phyloP scores from a whole-genome alignment of 2,113 vertebrate genomes.

The Callipepla squamata region DNA sequence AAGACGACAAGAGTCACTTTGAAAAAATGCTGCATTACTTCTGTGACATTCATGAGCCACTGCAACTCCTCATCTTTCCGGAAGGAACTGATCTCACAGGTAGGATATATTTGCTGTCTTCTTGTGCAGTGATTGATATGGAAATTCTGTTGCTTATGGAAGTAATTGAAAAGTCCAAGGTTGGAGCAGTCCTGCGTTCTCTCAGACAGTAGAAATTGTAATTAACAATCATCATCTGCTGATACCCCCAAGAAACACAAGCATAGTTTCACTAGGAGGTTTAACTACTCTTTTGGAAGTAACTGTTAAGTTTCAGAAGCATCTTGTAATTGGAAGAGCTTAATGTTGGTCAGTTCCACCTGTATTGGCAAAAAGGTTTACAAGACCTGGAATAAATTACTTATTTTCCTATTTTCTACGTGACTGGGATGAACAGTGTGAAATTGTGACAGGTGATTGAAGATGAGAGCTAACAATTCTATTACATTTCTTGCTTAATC shows the following conservation, averaged over 20 bases:
- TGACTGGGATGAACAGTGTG: neutral
- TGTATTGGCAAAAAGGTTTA: neutral
- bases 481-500: neutral
- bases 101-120: slow-evolving; percentile 48
- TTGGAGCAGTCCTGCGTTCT: neutral
- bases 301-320: neutral
- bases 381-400: neutral
- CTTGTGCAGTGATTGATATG: accelerated
- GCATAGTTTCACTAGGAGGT: accelerated
- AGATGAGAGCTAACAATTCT: neutral
- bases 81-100: slow-evolving; percentile 98
- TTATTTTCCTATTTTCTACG: neutral
- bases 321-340: neutral
- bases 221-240: neutral
- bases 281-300: neutral
- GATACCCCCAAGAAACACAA: neutral
- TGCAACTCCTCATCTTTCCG: slow-evolving; percentile 96
- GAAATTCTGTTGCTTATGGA: neutral
- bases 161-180: neutral
- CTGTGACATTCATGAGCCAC: slow-evolving; percentile 91
- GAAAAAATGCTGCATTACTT: slow-evolving; percentile 95
- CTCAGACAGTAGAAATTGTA: neutral
- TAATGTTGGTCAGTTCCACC: neutral
- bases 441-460: neutral
- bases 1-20: slow-evolving; percentile 90